A percentile compares a stretch with the other conserved stretches of the same genome.
These are phyloP conservation scores for Cheilosia vulpina DNA, from an alignment of 2,888 invertebrate genomes.

Conservation along the genomic window DNA sequence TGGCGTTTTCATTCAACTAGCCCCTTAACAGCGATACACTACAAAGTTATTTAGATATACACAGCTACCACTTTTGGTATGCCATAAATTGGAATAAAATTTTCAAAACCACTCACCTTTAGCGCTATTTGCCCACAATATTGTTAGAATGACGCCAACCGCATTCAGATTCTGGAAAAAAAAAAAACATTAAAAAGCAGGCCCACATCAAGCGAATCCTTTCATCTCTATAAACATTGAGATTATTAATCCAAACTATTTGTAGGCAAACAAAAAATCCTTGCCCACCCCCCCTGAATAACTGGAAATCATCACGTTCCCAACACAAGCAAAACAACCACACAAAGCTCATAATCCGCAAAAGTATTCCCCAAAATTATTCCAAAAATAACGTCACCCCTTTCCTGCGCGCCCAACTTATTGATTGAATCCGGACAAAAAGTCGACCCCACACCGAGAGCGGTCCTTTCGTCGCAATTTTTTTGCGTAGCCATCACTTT, in stretches of 20 bases:
- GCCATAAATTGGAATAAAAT: background rate
- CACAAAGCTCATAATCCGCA: slow-evolving; percentile 22
- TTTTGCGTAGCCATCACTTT: slow-evolving; percentile 34
- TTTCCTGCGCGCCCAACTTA: slow-evolving; percentile 18
- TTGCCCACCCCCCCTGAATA: background rate
- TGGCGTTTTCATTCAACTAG: no score
- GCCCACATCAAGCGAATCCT: background rate
- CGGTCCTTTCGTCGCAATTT: slow-evolving; percentile 5
- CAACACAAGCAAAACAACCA: slow-evolving; percentile 10
- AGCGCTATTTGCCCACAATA: background rate
- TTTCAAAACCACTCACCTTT: slow-evolving; percentile 11
- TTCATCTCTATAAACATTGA: slow-evolving; percentile 8
- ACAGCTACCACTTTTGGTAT: background rate
- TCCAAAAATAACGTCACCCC: slow-evolving; percentile 10
- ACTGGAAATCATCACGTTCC: background rate
- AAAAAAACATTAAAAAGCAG: background rate
- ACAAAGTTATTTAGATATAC: no score
- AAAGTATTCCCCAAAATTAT: slow-evolving; percentile 33
- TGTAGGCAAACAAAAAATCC: background rate
- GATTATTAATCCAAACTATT: slow-evolving; percentile 13
- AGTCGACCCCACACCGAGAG: slow-evolving; percentile 3
- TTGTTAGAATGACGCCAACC: slow-evolving; percentile 39
- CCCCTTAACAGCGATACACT: no score
- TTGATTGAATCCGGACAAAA: slow-evolving; percentile 39
- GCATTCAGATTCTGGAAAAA: slow-evolving; percentile 40